Evolutionary conservation across 2,888 invertebrate species (phyloP), one percentile per base, ranked within the genome.

Genomic region (Yponomeuta plumbellus): DNA sequence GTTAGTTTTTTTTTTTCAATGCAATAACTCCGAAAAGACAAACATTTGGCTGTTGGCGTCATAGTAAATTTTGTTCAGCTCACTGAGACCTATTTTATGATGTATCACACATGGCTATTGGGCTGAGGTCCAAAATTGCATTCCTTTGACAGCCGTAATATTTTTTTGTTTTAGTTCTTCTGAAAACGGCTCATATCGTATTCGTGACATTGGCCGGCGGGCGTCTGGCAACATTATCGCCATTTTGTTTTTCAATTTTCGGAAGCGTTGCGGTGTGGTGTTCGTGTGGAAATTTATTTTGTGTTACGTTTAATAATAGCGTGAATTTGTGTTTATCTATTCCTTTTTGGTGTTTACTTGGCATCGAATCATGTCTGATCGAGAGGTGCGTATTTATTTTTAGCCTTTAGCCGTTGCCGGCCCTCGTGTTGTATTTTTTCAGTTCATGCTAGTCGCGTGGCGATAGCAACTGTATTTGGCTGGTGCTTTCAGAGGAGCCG

Each of bases 401-500:
- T 75, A 73, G 73, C 74, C 71, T 72, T 69, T 70, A 67, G 69
- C 70, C 70, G 73, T 70, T 58, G 13, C 77, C 74, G 77, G 77
- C 82, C 81, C 85, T 83, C 85, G 85, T 83, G 83, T 81, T 85
- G 80, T 80, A 84, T 82, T 71, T 59, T 66, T 69, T 66, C 34
- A 34, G 34, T 10, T 8, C 34, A 73, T 68, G 73, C 74, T 21
- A 63, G 21, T 22, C 40, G n/a, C 2, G 40, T 20, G 26, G 20
- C 22, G n/a, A 21, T 21, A 52, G 6, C 21, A 21, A 61, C 40
- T 59, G n/a, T 21, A 63, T 67, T 52, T 26, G 13, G n/a, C 23
- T 67, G 74, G 71, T 76, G 73, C 71, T 88, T 88, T 77, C 86
- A 92, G 92, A 88, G 91, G 73, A 92, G 92, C 80, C 88, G 88